Percentiles rank a stretch among this genome's conserved stretches.
Evolutionary conservation across 2,888 invertebrate species (phyloP).

Genomic region (Drosophila eohydei): DNA sequence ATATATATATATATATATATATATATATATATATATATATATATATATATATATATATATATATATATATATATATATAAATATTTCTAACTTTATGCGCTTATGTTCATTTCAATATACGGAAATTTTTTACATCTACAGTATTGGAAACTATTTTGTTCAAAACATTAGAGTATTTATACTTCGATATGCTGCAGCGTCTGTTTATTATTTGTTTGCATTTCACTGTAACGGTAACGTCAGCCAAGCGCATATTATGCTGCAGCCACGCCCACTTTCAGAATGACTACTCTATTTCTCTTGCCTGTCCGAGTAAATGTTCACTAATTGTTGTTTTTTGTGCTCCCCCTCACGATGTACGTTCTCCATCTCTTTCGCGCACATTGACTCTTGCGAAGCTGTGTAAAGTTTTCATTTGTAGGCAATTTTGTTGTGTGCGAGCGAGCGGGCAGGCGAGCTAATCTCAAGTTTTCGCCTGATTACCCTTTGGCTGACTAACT

Average conservation of each 20-base stretch:
- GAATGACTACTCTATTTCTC: slow-evolving; percentile 5
- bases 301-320: slow-evolving; percentile 42
- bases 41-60: too few species aligned
- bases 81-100: too few species aligned
- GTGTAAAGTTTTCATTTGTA: slow-evolving; percentile 40
- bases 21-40: too few species aligned
- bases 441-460: slow-evolving; percentile 32
- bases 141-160: background rate
- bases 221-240: slow-evolving; percentile 32
- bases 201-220: slow-evolving; percentile 48
- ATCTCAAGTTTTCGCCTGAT: slow-evolving; percentile 74
- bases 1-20: too few species aligned
- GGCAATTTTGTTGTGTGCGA: slow-evolving; percentile 12
- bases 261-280: slow-evolving; percentile 28
- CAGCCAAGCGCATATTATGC: slow-evolving; percentile 68
- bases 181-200: slow-evolving; percentile 1
- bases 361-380: background rate
- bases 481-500: slow-evolving; percentile 65
- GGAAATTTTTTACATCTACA: too few species aligned
- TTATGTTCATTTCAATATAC: too few species aligned
- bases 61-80: too few species aligned
- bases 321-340: slow-evolving; percentile 62
- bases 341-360: background rate
- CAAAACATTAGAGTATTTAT: slow-evolving; percentile 20
- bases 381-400: background rate